These are phyloP conservation scores for Lanius collurio DNA, from an alignment of 2,113 vertebrate genomes.

Conservation along the genomic window DNA sequence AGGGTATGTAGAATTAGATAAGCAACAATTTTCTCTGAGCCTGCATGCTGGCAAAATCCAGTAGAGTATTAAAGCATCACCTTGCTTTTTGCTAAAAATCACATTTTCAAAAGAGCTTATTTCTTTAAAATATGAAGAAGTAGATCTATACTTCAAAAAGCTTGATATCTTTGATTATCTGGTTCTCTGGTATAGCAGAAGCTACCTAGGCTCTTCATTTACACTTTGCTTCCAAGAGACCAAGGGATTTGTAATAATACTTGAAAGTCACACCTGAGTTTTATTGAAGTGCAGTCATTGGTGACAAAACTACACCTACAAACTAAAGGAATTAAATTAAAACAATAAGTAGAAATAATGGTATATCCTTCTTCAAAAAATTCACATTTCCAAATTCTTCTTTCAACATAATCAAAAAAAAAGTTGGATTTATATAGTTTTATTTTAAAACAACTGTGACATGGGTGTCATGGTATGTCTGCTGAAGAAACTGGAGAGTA, in stretches of 20 bases:
- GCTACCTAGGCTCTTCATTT: neutral
- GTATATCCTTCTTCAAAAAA: neutral
- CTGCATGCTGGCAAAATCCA: neutral
- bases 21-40: constrained; percentile 10
- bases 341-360: neutral
- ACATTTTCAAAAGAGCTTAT: neutral
- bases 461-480: neutral
- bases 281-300: neutral
- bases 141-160: neutral
- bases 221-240: neutral
- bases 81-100: neutral
- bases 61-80: neutral
- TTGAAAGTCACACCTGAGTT: neutral
- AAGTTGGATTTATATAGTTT: neutral
- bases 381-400: neutral
- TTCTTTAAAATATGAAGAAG: neutral
- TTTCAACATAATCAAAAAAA: neutral
- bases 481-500: neutral
- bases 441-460: neutral
- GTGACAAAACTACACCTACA: neutral
- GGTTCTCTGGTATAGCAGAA: neutral
- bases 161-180: neutral
- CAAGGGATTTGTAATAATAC: neutral
- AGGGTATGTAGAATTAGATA: constrained; percentile 29
- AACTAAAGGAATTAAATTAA: neutral